Evolutionary conservation across 2,797 vertebrate genomes (phyloP).

Genomic region (Cyclura pinguis): DNA sequence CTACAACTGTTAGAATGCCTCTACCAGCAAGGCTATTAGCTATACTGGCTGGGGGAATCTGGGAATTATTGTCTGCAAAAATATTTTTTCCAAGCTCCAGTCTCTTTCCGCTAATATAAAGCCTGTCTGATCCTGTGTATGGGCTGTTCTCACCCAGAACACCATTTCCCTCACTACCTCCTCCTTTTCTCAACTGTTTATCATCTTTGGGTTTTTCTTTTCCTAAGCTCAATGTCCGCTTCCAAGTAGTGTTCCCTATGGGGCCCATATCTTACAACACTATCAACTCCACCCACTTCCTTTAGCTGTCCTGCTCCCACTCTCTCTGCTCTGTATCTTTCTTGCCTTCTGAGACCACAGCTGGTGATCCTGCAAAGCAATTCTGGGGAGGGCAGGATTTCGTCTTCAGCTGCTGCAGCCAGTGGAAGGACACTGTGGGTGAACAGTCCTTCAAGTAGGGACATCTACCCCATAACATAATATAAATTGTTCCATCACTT

Average conservation of each 20-base stretch:
- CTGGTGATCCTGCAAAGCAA: too few relatives aligned
- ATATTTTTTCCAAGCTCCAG: too few relatives aligned
- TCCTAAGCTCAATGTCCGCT: too few relatives aligned
- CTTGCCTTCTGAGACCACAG: too few relatives aligned
- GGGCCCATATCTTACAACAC: neutral
- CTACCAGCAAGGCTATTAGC: too few relatives aligned
- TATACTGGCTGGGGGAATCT: too few relatives aligned
- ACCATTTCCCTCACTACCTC: neutral
- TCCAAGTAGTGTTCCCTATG: neutral
- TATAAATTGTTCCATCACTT: neutral
- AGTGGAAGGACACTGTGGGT: neutral
- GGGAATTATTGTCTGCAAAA: too few relatives aligned
- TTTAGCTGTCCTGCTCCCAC: neutral
- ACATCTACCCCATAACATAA: neutral
- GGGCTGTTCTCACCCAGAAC: neutral
- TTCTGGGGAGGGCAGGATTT: neutral
- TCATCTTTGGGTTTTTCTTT: neutral
- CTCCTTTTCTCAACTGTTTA: neutral
- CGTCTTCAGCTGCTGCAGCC: neutral
- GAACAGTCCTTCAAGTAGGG: neutral
- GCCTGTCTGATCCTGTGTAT: neutral
- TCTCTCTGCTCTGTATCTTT: too few relatives aligned
- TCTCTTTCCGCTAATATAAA: neutral
- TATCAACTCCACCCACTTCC: neutral
- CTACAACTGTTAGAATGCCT: too few relatives aligned